These are phyloP conservation scores for Sisor rabdophorus DNA, from an alignment of 2,113 vertebrate species.

Conservation along the genomic window DNA sequence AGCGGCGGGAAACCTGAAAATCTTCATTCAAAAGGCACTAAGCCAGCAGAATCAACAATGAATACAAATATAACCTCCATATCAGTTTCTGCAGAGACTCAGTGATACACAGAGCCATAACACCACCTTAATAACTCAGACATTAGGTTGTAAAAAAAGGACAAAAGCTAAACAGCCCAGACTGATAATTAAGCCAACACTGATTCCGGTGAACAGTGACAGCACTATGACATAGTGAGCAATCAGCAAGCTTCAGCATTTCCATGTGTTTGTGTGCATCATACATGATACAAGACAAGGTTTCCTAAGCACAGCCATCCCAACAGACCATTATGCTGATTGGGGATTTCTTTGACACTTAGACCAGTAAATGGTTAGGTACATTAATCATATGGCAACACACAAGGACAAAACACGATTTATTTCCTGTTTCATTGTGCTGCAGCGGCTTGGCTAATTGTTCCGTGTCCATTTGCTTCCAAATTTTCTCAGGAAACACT, in stretches of 20 bases:
- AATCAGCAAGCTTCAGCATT: constrained; percentile 16
- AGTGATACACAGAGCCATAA: constrained; percentile 23
- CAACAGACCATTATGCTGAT: not conserved
- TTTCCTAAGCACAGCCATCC: not conserved
- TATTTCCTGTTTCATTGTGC: not conserved
- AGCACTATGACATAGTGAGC: constrained; percentile 10
- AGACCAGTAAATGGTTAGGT: not conserved
- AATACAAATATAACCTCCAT: constrained; percentile 46
- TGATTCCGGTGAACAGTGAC: not conserved
- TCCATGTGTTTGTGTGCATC: constrained; percentile 17
- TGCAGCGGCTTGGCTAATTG: not conserved
- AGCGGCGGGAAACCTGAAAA: constrained; percentile 52
- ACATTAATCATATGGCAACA: not conserved
- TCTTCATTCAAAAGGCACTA: constrained; percentile 52
- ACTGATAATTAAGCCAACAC: constrained; percentile 28
- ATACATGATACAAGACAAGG: not conserved
- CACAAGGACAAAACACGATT: not conserved
- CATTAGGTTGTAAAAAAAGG: constrained; percentile 39
- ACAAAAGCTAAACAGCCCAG: constrained; percentile 24
- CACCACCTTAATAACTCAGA: constrained; percentile 34
- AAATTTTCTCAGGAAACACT: constrained; percentile 29
- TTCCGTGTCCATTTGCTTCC: not conserved
- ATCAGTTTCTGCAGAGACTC: constrained; percentile 47
- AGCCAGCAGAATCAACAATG: constrained; percentile 65
- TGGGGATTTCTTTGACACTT: not conserved